Evolutionary conservation across 2,888 invertebrate species (phyloP), one percentile per base, ranked within the genome.

Genomic region (Slavum lentiscoides): DNA sequence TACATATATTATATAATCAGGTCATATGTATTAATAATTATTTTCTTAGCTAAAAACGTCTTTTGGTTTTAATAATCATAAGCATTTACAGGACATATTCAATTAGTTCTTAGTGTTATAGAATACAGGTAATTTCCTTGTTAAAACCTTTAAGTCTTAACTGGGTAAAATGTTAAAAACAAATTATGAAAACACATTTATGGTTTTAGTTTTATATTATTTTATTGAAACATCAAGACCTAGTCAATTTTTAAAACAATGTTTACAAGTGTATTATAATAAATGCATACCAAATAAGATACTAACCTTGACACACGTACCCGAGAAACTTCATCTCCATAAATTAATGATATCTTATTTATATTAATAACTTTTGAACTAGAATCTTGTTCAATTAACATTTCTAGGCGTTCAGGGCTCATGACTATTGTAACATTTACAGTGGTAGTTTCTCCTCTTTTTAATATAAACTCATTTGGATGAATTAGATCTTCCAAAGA

Each of bases 241-340:
- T 17, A 21, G 19, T 58, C 23, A 21, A 58, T 21, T 72, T 43
- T 8, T 43, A 17, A 15, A 59, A 21, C 19, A 53, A 68, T 67
- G 21, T 66, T 43, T n/a, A 43, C 3, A 7, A 39, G 15, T 15
- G 8, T 58, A 7, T 39, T 37, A 53, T 17, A 49, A 43, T 23
- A 8, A 68, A 43, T 13, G 5, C 13, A 66, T 11, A 43, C n/a
- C 23, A 62, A 5, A 62, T 37, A 11, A n/a, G 21, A 15, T 53
- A 67, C 62, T 70, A 19, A 80, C 80, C 80, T 80, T 58, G 72
- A 72, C 58, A 80, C 15, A 19, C 80, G 80, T 19, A 72, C 43
- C 55, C 80, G 64, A 8, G 80, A 70, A 21, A 72, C 80, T 80
- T 80, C 80, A 72, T 80, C 80, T 43, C 80, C 80, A 72, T 80